Evolutionary conservation across 2,113 vertebrate species (phyloP).

Genomic region (Campylorhamphus procurvoides): DNA sequence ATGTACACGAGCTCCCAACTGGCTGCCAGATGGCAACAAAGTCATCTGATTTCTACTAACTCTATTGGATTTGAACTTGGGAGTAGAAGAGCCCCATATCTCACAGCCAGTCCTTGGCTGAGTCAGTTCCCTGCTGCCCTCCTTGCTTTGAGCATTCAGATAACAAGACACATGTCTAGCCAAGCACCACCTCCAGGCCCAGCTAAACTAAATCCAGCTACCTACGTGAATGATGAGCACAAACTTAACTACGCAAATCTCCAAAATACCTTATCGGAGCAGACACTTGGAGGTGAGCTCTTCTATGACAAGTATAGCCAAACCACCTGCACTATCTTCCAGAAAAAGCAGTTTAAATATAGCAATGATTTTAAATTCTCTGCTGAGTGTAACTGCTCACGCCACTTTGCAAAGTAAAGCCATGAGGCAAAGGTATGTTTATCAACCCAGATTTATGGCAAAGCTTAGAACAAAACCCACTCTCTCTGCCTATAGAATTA

Average conservation of each 20-base stretch:
- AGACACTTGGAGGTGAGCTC: background rate
- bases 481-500: background rate
- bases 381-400: background rate
- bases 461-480: background rate
- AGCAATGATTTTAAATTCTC: slow-evolving; percentile 9
- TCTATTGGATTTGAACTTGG: background rate
- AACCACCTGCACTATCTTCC: background rate
- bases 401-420: background rate
- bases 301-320: background rate
- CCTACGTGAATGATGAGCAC: background rate
- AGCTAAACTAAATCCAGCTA: background rate
- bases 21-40: slow-evolving; percentile 14
- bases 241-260: background rate
- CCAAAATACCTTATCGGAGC: background rate
- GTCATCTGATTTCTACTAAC: background rate
- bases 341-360: background rate
- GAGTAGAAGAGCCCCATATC: background rate
- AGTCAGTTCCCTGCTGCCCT: background rate
- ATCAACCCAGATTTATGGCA: background rate
- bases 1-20: background rate
- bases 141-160: background rate
- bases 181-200: background rate
- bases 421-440: background rate
- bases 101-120: background rate
- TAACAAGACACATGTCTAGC: background rate